These are phyloP conservation scores for Diploptera punctata DNA, from an alignment of 2,888 invertebrate species.

Conservation along the genomic window DNA sequence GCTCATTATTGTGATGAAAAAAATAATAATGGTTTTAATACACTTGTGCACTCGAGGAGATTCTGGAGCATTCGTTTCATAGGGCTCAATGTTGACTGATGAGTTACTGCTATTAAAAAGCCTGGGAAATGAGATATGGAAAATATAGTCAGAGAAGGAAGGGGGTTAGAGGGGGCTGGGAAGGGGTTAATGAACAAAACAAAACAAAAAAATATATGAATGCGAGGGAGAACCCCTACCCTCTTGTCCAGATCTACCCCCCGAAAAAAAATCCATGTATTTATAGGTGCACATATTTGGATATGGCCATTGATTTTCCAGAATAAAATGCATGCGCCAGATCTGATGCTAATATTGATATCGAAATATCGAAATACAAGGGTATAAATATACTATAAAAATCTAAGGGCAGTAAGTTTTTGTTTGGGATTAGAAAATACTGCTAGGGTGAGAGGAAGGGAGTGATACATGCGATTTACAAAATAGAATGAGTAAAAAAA, in stretches of 20 bases:
- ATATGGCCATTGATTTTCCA: slow-evolving; percentile 12
- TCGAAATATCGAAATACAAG: slow-evolving; percentile 18
- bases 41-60: neutral
- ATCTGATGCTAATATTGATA: slow-evolving; percentile 13
- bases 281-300: slow-evolving; percentile 29
- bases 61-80: slow-evolving; percentile 25
- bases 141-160: slow-evolving; percentile 32
- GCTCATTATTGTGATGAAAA: neutral
- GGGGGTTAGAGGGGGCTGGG: slow-evolving; percentile 11
- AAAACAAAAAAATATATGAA: slow-evolving; percentile 29
- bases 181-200: slow-evolving; percentile 28
- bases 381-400: slow-evolving; percentile 26
- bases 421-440: slow-evolving; percentile 23
- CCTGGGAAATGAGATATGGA: slow-evolving; percentile 59
- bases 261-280: slow-evolving; percentile 18
- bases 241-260: slow-evolving; percentile 7
- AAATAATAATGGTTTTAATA: neutral
- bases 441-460: neutral
- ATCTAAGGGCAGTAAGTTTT: slow-evolving; percentile 25
- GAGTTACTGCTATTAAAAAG: slow-evolving; percentile 60
- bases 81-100: slow-evolving; percentile 59
- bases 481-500: slow-evolving; percentile 12
- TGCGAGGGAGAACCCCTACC: slow-evolving; percentile 13
- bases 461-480: neutral
- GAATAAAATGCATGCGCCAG: slow-evolving; percentile 12